Evolutionary conservation across 2,113 vertebrate species (phyloP), one percentile per base, ranked within the genome.

Genomic region (Lichenostomus cassidix): DNA sequence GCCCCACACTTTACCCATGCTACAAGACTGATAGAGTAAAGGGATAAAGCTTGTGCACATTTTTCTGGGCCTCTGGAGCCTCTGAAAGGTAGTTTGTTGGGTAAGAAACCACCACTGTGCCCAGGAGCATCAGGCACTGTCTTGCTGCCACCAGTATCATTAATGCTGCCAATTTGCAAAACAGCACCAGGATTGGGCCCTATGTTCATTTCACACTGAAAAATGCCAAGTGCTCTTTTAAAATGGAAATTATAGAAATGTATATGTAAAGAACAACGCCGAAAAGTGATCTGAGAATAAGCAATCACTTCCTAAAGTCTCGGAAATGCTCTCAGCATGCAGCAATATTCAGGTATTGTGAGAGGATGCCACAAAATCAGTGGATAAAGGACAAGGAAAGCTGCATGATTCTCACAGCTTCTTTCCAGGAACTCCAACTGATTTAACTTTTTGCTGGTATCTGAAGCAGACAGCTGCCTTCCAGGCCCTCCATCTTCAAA

Each of bases 131-230:
- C 39, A 35, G 55, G 37, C 16, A 33, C 29, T 1, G 4, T 39
- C 37, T 42, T 13, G 33, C 59, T 35, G 55, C 53, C 53, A 19
- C 23, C 5, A 12, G 0, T 1, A 21, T 21, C 88, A 44, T 11
- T 73, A 68, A 74, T 0, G 4, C n/a, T 6, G 7, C 16, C 35
- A 49, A 3, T 10, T 3, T 49, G 25, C 37, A 35, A 47, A 50
- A 3, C 49, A 67, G 24, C 62, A 33, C 22, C 67, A 64, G 79
- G 68, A 67, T 3, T 18, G 24, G 44, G n/a, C 41, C 37, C 56
- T 39, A 0, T 0, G 0, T 11, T 28, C 55, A 28, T 27, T 59
- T 62, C 52, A n/a, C 4, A 39, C 24, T 8, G 46, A 28, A 22
- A 79, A 79, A 28, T 4, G 24, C 15, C 59, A 28, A 8, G 15